Percentiles rank a stretch among this genome's conserved stretches.
These are phyloP conservation scores for Toxotes jaculatrix DNA, from an alignment of 2,113 vertebrate genomes.

Conservation along the genomic window DNA sequence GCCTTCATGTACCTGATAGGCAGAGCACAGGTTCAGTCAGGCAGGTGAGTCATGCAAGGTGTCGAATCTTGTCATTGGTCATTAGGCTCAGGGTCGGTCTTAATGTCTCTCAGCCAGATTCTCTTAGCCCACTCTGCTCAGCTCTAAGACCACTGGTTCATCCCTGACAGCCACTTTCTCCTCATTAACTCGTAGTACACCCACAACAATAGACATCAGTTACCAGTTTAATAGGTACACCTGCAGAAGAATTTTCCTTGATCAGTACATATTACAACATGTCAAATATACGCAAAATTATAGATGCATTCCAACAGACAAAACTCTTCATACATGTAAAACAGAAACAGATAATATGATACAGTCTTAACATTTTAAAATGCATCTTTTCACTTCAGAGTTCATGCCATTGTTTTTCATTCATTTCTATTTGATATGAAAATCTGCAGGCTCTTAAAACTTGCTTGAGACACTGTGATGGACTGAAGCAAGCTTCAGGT, in stretches of 20 bases:
- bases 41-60: constrained; percentile 14
- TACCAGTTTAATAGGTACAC: not conserved
- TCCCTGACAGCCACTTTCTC: constrained; percentile 36
- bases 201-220: not conserved
- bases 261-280: not conserved
- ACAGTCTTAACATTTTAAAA: too few relatives aligned
- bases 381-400: too few relatives aligned
- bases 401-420: too few relatives aligned
- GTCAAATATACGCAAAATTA: not conserved
- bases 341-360: constrained; percentile 11
- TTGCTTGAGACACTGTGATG: too few relatives aligned
- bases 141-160: constrained; percentile 19
- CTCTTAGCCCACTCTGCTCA: constrained; percentile 40
- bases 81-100: constrained; percentile 32
- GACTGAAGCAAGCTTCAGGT: too few relatives aligned
- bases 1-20: constrained; percentile 5
- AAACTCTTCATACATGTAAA: not conserved
- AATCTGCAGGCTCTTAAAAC: too few relatives aligned
- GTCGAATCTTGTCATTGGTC: constrained; percentile 37
- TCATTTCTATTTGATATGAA: too few relatives aligned
- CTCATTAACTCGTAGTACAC: not conserved
- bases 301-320: not conserved
- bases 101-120: constrained; percentile 44
- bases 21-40: not conserved
- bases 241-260: not conserved